Evolutionary conservation across 2,113 vertebrate species (phyloP), one percentile per base, ranked within the genome.

Genomic region (Peromyscus maniculatus): DNA sequence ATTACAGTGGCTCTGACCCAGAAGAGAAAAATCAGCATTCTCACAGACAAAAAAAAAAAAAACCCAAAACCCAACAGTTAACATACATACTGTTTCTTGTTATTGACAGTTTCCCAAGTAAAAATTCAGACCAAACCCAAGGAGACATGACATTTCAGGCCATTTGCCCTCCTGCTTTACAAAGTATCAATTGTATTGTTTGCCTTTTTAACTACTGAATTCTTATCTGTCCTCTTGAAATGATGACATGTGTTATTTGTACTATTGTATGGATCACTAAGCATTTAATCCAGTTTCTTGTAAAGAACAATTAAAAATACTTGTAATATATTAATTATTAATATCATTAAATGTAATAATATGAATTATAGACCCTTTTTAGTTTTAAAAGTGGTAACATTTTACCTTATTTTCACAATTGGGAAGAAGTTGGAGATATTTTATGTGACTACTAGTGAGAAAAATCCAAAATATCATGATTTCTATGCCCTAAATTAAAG

Each of bases 111-210:
- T 95, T 95, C 82, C 59, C 55, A 83, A 83, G 43, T 4, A 36
- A 75, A 95, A 93, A 75, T 31, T 64, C 69, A 94, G 12, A 75
- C 77, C 5, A 55, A 6, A 46, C 7, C 28, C 24, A 31, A 75
- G 16, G 22, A 33, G 1, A 52, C 9, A 26, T 12, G 1, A 22
- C 26, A 22, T 19, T 8, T 3, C 2, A 28, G 2, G 26, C 1
- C 7, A 13, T 62, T 83, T 43, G 10, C 7, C 21, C 16, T 5
- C 49, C 59, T 17, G 5, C 3, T 91, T n/a, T 57, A 13, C 5
- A 36, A 43, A 49, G 33, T 19, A 21, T 43, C 52, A 24, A 22
- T 24, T 24, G 64, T 66, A 26, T 26, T 66, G 5, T 93, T 86
- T 72, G 5, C n/a, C 36, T 31, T 1, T 15, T 83, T 87, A 72